Percentiles rank a stretch among this genome's conserved stretches.
These are phyloP conservation scores for Cordilura impudica DNA, from an alignment of 2,888 invertebrate species.

Conservation along the genomic window DNA sequence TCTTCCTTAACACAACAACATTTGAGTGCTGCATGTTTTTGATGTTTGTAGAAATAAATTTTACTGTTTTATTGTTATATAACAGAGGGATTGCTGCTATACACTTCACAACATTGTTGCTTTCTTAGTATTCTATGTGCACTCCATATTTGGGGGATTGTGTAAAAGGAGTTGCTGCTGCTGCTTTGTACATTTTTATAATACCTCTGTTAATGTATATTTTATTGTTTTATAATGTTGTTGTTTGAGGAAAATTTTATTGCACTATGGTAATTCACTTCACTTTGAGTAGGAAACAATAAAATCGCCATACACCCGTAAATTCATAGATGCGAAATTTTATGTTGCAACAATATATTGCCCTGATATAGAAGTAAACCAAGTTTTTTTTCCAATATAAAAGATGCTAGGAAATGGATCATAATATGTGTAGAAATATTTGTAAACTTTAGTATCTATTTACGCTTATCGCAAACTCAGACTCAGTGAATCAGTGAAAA, in stretches of 20 bases:
- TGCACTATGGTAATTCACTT: background rate
- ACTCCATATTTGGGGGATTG: background rate
- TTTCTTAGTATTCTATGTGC: background rate
- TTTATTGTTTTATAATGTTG: background rate
- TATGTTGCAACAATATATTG: too few relatives aligned
- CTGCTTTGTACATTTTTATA: background rate
- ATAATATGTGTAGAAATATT: too few relatives aligned
- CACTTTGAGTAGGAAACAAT: too few relatives aligned
- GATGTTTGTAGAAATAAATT: background rate
- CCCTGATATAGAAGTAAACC: too few relatives aligned
- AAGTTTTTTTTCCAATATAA: too few relatives aligned
- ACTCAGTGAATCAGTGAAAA: too few relatives aligned
- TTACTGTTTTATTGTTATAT: conserved; percentile 19
- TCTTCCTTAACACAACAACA: background rate
- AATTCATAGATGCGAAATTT: too few relatives aligned
- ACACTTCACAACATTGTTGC: background rate
- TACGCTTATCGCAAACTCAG: too few relatives aligned
- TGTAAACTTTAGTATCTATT: too few relatives aligned
- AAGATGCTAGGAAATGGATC: too few relatives aligned
- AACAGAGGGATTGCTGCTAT: background rate
- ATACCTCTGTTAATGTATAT: conserved; percentile 19
- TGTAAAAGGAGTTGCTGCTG: conserved; percentile 9
- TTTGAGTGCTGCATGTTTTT: background rate
- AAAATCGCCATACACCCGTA: too few relatives aligned
- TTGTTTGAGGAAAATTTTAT: conserved; percentile 24